Percentiles rank a stretch among this genome's conserved stretches.
Evolutionary conservation across 2,888 invertebrate species (phyloP).

Genomic region (Lathronympha strigana): DNA sequence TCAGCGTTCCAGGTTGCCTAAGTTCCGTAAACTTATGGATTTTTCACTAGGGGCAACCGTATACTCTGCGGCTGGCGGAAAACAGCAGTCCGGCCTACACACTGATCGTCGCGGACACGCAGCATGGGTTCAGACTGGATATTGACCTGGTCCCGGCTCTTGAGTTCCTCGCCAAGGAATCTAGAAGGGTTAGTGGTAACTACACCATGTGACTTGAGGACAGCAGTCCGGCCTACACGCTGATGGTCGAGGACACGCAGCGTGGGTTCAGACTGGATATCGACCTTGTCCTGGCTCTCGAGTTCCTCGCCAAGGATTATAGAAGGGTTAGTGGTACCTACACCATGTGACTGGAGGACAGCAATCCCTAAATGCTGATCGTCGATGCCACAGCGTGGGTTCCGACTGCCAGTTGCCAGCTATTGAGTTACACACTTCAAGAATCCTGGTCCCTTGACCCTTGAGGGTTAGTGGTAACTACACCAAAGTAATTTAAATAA

Average conservation of each 20-base stretch:
- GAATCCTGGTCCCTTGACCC: too few species aligned
- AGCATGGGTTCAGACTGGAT: conserved; percentile 62
- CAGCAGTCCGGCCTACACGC: conserved; percentile 82
- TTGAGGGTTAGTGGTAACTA: too few species aligned
- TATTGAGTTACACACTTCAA: too few species aligned
- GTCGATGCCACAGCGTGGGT: too few species aligned
- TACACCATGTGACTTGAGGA: too few species aligned
- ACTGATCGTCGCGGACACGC: conserved; percentile 62
- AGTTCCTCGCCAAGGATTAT: conserved; percentile 64
- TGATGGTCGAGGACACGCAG: conserved; percentile 63
- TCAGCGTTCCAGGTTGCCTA: too few species aligned
- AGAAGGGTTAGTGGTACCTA: conserved; percentile 47
- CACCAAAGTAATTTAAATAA: too few species aligned
- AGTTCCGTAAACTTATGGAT: too few species aligned
- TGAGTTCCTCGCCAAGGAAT: conserved; percentile 65
- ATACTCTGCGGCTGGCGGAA: conserved; percentile 56
- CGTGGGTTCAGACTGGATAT: conserved; percentile 68
- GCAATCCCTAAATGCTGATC: too few species aligned
- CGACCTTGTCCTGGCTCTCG: conserved; percentile 82
- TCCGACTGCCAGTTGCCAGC: too few species aligned
- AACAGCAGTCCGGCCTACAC: conserved; percentile 83
- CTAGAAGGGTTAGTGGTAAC: conserved; percentile 49
- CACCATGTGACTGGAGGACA: too few species aligned
- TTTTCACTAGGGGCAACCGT: conserved; percentile 54
- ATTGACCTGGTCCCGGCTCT: conserved; percentile 83